Conservation (phyloP, 2,888 invertebrate genomes). For the Agrochola circellaris region DNA sequence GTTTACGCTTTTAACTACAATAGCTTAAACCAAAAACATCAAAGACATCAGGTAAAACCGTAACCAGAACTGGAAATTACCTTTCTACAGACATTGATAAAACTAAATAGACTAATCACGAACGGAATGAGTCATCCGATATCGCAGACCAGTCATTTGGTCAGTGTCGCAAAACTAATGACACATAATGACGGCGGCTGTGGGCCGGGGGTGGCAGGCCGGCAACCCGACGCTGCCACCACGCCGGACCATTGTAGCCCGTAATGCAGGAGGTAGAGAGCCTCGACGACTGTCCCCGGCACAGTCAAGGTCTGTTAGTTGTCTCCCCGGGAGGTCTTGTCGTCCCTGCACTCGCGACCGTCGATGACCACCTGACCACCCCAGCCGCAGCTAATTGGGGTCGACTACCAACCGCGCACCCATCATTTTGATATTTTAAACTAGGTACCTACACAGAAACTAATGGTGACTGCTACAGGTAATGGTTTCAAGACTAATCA, state of each 20-base stretch:
- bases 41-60: constrained; percentile 41
- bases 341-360: constrained; percentile 79
- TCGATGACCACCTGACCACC: constrained; percentile 83
- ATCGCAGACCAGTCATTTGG: constrained; percentile 89
- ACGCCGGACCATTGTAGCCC: constrained; percentile 71
- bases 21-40: constrained; percentile 4
- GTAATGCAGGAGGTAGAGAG: constrained; percentile 70
- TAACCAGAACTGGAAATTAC: constrained; percentile 69
- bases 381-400: constrained; percentile 82
- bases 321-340: constrained; percentile 84
- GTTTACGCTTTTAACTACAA: background rate
- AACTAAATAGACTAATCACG: constrained; percentile 87
- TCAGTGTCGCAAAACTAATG: constrained; percentile 91
- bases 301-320: constrained; percentile 87
- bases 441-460: constrained; percentile 13
- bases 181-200: constrained; percentile 89
- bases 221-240: constrained; percentile 66
- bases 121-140: constrained; percentile 89
- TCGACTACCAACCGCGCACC: constrained; percentile 70
- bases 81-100: constrained; percentile 76
- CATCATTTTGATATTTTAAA: constrained; percentile 64
- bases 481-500: constrained; percentile 32
- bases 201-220: constrained; percentile 80
- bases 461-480: constrained; percentile 12
- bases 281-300: constrained; percentile 64